Evolutionary conservation across 2,113 vertebrate species (phyloP).

Genomic region (Tautogolabrus adspersus): DNA sequence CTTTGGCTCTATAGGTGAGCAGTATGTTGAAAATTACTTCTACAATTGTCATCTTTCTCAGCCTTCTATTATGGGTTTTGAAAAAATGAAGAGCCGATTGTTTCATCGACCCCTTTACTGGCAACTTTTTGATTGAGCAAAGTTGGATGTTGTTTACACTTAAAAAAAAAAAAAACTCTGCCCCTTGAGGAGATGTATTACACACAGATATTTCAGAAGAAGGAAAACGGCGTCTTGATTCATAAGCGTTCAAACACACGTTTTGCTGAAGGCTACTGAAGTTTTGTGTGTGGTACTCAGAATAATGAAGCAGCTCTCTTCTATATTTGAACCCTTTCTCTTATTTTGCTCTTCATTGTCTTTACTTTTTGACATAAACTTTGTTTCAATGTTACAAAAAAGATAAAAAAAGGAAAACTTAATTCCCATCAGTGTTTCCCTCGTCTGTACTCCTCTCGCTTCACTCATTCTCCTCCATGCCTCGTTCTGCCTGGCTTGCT

Average conservation of each 20-base stretch:
- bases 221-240: neutral
- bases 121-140: neutral
- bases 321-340: constrained; percentile 37
- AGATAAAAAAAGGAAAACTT: neutral
- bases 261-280: constrained; percentile 17
- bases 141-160: constrained; percentile 1
- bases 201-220: constrained; percentile 3
- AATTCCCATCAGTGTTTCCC: neutral
- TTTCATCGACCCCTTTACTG: neutral
- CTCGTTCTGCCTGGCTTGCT: constrained; percentile 30
- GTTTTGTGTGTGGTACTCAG: neutral
- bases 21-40: no score
- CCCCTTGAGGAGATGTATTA: neutral
- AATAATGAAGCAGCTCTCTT: constrained; percentile 16
- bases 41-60: no score
- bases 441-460: neutral
- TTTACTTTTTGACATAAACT: constrained; percentile 1
- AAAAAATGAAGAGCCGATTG: neutral
- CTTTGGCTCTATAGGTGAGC: no score
- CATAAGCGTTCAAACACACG: constrained; percentile 15
- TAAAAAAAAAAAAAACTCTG: neutral
- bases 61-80: no score
- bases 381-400: constrained; percentile 1
- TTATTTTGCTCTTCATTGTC: constrained; percentile 1
- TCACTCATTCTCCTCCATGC: constrained; percentile 25